These are phyloP conservation scores for Melanotus villosus DNA, from an alignment of 2,888 invertebrate species.

Conservation along the genomic window DNA sequence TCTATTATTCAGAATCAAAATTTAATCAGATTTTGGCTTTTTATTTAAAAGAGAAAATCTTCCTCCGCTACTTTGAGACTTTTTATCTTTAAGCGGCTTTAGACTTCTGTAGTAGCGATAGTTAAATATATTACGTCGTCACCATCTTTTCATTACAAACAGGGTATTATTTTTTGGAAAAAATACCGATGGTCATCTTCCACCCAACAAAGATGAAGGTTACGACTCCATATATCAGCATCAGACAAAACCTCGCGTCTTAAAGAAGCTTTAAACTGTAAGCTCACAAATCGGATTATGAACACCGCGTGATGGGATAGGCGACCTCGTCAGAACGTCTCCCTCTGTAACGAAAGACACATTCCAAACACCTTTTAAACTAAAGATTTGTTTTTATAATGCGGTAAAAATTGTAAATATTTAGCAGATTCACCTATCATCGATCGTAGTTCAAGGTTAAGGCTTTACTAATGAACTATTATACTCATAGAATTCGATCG, in stretches of 20 bases:
- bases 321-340: conserved; percentile 26
- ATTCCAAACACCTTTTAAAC: conserved; percentile 19
- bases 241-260: conserved; percentile 34
- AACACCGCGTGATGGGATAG: neutral
- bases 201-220: conserved; percentile 20
- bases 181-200: conserved; percentile 12
- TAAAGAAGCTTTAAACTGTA: conserved; percentile 25
- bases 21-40: no score
- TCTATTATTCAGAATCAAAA: no score
- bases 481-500: no score
- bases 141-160: neutral
- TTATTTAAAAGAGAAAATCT: no score
- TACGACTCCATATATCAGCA: conserved; percentile 38
- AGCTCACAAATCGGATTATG: conserved; percentile 31
- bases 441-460: neutral
- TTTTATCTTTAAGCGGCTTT: neutral
- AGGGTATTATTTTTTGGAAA: conserved; percentile 20
- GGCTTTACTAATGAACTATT: no score
- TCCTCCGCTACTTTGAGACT: no score
- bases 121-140: conserved; percentile 4
- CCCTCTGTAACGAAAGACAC: conserved; percentile 10
- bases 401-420: conserved; percentile 1
- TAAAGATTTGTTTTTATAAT: conserved; percentile 12
- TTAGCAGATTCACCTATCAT: neutral
- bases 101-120: neutral